A percentile compares a stretch with the other conserved stretches of the same genome.
These are phyloP conservation scores for Gambelia wislizenii DNA, from an alignment of 2,797 vertebrate species.

Conservation along the genomic window DNA sequence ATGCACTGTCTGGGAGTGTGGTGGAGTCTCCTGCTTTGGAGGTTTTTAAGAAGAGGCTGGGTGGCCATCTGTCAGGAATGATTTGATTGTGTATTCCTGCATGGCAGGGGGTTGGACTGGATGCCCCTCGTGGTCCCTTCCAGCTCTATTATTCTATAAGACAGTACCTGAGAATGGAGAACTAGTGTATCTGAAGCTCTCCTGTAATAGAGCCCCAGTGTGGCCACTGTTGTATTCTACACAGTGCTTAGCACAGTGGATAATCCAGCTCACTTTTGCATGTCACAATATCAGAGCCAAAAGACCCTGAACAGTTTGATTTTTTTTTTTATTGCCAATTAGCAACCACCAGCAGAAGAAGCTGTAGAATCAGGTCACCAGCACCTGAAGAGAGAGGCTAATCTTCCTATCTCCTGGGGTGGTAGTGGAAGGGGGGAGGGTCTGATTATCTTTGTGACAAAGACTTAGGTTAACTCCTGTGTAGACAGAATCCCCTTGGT, in stretches of 20 bases:
- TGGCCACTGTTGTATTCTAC: no score
- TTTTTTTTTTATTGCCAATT: slow-evolving; percentile 9
- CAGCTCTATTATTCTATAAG: background rate
- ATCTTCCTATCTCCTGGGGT: background rate
- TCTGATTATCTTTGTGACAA: slow-evolving; percentile 18
- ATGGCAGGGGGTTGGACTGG: no score
- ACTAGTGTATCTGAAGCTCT: background rate
- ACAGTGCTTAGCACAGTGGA: background rate
- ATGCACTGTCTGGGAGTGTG: no score
- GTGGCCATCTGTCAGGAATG: no score
- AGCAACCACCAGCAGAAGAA: background rate
- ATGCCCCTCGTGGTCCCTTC: no score
- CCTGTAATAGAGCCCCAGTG: background rate
- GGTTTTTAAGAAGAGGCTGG: no score
- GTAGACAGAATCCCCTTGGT: background rate
- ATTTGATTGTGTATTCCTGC: no score
- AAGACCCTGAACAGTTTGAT: background rate
- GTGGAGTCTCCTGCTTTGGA: no score
- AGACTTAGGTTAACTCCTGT: slow-evolving; percentile 21
- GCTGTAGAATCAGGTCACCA: slow-evolving; percentile 23
- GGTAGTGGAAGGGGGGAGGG: background rate
- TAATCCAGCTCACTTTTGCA: background rate
- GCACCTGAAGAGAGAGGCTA: slow-evolving; percentile 36
- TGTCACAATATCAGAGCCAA: background rate
- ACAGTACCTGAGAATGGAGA: background rate